These are phyloP conservation scores for Umimayanthus kanabou DNA, from an alignment of 92 coral and sea anemone species.

Conservation along the genomic window DNA sequence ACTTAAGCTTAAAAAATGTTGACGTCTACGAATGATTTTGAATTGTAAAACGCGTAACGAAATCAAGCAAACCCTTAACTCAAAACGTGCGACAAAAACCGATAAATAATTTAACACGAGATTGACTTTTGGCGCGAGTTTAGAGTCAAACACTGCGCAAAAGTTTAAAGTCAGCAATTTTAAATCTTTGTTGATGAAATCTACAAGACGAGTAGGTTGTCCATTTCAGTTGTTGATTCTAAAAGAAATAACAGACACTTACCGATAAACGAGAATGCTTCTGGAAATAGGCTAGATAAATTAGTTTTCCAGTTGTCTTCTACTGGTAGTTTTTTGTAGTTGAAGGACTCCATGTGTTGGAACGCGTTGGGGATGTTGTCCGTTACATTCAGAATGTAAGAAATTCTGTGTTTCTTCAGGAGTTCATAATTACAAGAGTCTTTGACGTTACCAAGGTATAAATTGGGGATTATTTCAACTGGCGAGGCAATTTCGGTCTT, in stretches of 20 bases:
- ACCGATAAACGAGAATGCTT: conserved; percentile 98
- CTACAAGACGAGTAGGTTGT: conserved; percentile 19
- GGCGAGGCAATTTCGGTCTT: conserved; percentile 54
- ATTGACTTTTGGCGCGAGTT: conserved; percentile 30
- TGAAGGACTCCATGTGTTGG: conserved; percentile 85
- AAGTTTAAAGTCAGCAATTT: conserved; percentile 3
- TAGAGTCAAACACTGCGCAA: not conserved
- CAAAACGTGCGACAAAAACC: conserved; percentile 15
- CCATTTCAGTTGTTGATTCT: conserved; percentile 11
- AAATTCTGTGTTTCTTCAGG: conserved; percentile 77
- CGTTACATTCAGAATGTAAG: conserved; percentile 87
- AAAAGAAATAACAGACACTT: conserved; percentile 48
- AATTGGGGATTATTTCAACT: conserved; percentile 87
- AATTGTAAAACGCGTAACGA: conserved; percentile 3
- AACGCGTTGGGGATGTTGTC: conserved; percentile 96
- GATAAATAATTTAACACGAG: not conserved
- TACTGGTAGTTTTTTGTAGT: conserved; percentile 95
- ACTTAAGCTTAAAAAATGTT: conserved; percentile 7
- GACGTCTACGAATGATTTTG: not conserved
- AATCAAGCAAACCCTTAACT: not conserved
- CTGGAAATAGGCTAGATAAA: conserved; percentile 85
- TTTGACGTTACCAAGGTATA: conserved; percentile 90
- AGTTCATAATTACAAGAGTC: conserved; percentile 91
- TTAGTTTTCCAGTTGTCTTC: conserved; percentile 97
- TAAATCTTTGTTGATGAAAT: conserved; percentile 25